Evolutionary conservation across 1,140 invertebrate species (phyloP).

Genomic region (Ips nitidus): DNA sequence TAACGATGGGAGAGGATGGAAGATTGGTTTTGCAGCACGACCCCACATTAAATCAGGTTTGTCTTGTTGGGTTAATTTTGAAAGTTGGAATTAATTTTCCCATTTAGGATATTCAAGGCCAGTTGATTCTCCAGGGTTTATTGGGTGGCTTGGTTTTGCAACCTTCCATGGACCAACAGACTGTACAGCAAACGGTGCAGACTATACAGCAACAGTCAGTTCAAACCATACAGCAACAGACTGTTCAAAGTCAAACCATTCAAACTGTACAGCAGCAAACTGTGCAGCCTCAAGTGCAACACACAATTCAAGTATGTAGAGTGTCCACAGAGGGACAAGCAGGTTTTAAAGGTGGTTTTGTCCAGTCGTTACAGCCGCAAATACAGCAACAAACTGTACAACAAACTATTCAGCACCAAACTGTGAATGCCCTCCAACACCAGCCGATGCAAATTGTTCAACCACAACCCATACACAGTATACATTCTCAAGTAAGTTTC

Average conservation of each 20-base stretch:
- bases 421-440: slow-evolving; percentile 44
- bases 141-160: slow-evolving; percentile 49
- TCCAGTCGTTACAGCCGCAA: slow-evolving; percentile 44
- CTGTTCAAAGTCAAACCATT: slow-evolving; percentile 50
- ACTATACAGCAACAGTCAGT: slow-evolving; percentile 52
- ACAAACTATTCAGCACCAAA: slow-evolving; percentile 50
- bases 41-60: slow-evolving; percentile 45
- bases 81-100: background rate
- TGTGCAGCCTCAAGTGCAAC: slow-evolving; percentile 48
- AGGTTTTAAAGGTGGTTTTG: background rate
- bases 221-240: slow-evolving; percentile 52
- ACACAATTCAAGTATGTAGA: slow-evolving; percentile 40
- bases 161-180: slow-evolving; percentile 51
- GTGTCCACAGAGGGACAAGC: background rate
- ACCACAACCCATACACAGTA: slow-evolving; percentile 46
- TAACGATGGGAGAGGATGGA: slow-evolving; percentile 51
- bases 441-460: slow-evolving; percentile 50
- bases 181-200: slow-evolving; percentile 51
- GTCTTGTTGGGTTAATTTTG: background rate
- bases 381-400: slow-evolving; percentile 50
- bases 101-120: slow-evolving; percentile 48
- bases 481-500: slow-evolving; percentile 41
- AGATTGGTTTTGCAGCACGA: slow-evolving; percentile 51
- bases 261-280: slow-evolving; percentile 51
- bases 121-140: slow-evolving; percentile 50